Evolutionary conservation across 2,888 invertebrate genomes (phyloP), one percentile per base, ranked within the genome.

Genomic region (Hyposoter dolosus): DNA sequence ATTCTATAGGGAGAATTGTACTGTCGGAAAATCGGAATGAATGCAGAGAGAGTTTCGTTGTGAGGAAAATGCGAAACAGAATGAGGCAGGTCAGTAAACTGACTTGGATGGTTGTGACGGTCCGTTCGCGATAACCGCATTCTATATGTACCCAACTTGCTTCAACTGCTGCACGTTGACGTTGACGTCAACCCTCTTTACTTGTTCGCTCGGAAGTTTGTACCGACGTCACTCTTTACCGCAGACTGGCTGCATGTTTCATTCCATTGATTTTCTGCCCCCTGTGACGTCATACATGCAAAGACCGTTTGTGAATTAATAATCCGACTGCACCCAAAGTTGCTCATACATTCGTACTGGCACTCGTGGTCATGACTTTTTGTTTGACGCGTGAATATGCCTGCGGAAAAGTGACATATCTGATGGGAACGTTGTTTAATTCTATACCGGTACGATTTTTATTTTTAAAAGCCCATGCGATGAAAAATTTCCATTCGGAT

Each of bases 281-380:
- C 86, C 85, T 85, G 89, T 92, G 91, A 93, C 93, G 93, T 92
- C 92, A 92, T 90, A 89, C 88, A 87, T 88, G 85, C 89, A 90
- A 89, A 91, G 90, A 75, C 89, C 86, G 83, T 86, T 86, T 85
- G 83, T 90, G 85, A 87, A 91, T 91, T 89, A 91, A 90, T 91
- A 90, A 89, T 85, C 81, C 72, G 15, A 56, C 63, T 80, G 76
- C 82, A 78, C 23, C 40, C 17, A 53, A 32, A 65, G 32, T 12
- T 17, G 40, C 12, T 32, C 19, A n/a, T 60, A 28, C 28, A 60
- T 23, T 60, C 23, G 28, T 28, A 60, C 63, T 19, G 17, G 66
- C 19, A 15, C 65, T 50, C 9, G 32, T 56, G 43, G 74, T 56
- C 23, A n/a, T 68, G 47, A 65, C 45, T 75, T 72, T 65, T 56